phyloP scores from a whole-genome alignment of 2,888 invertebrate species.

The Limnephilus lunatus region DNA sequence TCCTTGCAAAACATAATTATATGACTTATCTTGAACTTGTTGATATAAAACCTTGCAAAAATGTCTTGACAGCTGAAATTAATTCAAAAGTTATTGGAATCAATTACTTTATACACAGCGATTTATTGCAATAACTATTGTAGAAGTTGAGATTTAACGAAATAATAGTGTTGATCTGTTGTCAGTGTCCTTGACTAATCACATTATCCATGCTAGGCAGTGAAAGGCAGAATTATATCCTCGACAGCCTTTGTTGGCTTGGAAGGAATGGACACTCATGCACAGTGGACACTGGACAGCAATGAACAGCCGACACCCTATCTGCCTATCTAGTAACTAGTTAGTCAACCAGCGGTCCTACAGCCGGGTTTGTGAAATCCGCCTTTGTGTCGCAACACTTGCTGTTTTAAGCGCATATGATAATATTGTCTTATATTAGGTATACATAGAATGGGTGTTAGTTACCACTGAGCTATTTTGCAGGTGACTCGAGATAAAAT shows the following conservation, averaged over 20 bases:
- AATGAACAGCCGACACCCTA: not conserved
- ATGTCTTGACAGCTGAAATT: not conserved
- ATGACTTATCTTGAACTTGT: no score
- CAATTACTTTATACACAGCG: not conserved
- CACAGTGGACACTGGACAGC: not conserved
- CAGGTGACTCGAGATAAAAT: not conserved
- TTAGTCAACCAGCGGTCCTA: not conserved
- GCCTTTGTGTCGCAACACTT: not conserved
- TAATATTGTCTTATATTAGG: not conserved
- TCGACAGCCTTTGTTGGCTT: constrained; percentile 10
- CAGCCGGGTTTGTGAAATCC: not conserved
- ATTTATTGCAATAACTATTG: not conserved
- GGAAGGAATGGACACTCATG: not conserved
- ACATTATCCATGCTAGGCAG: not conserved
- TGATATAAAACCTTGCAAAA: not conserved
- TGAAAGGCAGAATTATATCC: constrained; percentile 15
- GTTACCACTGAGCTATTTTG: not conserved
- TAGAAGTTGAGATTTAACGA: not conserved
- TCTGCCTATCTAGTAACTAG: not conserved
- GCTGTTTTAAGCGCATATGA: not conserved
- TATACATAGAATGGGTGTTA: not conserved
- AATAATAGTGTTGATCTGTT: not conserved
- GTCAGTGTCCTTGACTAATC: not conserved
- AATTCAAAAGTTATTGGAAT: not conserved
- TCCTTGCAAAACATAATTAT: no score